These are phyloP conservation scores for Lethocerus indicus DNA, from an alignment of 1,140 invertebrate genomes.

Conservation along the genomic window DNA sequence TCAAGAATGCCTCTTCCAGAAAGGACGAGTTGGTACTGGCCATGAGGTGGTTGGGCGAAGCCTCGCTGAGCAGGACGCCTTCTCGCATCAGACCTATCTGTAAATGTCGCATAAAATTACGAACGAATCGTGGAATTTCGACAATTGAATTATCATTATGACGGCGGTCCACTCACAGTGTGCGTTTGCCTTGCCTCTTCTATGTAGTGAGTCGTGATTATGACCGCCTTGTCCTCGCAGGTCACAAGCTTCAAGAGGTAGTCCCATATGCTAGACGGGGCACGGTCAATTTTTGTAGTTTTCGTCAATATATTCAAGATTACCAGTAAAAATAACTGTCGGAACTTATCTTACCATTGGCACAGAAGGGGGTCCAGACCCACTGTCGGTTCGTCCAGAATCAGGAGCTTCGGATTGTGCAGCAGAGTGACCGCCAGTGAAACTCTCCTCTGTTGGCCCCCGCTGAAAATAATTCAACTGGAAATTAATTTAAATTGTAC, in stretches of 20 bases:
- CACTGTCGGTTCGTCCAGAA: slow-evolving; percentile 83
- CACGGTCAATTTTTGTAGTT: background rate
- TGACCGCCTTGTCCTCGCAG: slow-evolving; percentile 45
- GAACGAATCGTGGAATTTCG: background rate
- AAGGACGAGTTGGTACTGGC: slow-evolving; percentile 25
- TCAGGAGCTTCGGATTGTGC: slow-evolving; percentile 51
- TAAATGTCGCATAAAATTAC: slow-evolving; percentile 7
- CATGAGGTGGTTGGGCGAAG: slow-evolving; percentile 31
- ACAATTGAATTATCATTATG: background rate
- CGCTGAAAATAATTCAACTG: slow-evolving; percentile 32
- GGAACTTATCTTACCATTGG: slow-evolving; percentile 41
- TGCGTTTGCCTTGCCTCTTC: slow-evolving; percentile 72
- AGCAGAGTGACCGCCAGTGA: slow-evolving; percentile 85
- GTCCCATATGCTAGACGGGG: slow-evolving; percentile 73
- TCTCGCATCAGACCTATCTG: slow-evolving; percentile 40
- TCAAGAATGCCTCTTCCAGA: slow-evolving; percentile 40
- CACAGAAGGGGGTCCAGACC: slow-evolving; percentile 76
- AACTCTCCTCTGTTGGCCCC: slow-evolving; percentile 81
- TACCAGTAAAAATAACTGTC: background rate
- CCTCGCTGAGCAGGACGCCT: slow-evolving; percentile 37
- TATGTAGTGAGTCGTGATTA: slow-evolving; percentile 91
- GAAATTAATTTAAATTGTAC: background rate
- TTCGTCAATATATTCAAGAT: background rate
- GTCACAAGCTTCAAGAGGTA: slow-evolving; percentile 57
- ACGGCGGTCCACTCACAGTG: slow-evolving; percentile 23